Percentiles rank a stretch among this genome's conserved stretches.
Evolutionary conservation across 2,113 vertebrate species (phyloP).

Genomic region (Chaetodon auriga): DNA sequence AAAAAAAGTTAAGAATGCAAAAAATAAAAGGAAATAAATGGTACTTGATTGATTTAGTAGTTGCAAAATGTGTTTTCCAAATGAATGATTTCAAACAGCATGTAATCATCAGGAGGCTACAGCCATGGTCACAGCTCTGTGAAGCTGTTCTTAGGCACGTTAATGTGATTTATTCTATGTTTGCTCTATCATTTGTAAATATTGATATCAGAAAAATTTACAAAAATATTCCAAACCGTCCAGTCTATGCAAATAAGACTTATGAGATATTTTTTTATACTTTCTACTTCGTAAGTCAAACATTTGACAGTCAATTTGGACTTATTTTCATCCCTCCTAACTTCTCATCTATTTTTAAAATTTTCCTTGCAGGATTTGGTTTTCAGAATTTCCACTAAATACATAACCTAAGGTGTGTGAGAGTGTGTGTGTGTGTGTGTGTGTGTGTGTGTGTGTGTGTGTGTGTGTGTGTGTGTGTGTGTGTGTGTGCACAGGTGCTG

Average conservation of each 20-base stretch:
- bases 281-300: not conserved
- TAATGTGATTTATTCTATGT: not conserved
- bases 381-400: conserved; percentile 13
- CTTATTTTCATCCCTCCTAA: not conserved
- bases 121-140: too few relatives aligned
- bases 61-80: too few relatives aligned
- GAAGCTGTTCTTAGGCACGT: too few relatives aligned
- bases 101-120: too few relatives aligned
- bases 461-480: not conserved
- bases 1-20: not conserved
- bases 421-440: too few relatives aligned
- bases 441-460: not conserved
- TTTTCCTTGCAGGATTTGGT: not conserved
- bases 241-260: not conserved
- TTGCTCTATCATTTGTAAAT: not conserved
- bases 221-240: not conserved
- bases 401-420: not conserved
- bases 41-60: too few relatives aligned
- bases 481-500: conserved; percentile 27
- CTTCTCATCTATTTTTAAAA: not conserved
- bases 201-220: not conserved
- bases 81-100: too few relatives aligned
- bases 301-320: not conserved
- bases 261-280: not conserved
- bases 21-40: not conserved